These are phyloP conservation scores for Reticulitermes lucifugus DNA, from an alignment of 2,888 invertebrate species.

Conservation along the genomic window DNA sequence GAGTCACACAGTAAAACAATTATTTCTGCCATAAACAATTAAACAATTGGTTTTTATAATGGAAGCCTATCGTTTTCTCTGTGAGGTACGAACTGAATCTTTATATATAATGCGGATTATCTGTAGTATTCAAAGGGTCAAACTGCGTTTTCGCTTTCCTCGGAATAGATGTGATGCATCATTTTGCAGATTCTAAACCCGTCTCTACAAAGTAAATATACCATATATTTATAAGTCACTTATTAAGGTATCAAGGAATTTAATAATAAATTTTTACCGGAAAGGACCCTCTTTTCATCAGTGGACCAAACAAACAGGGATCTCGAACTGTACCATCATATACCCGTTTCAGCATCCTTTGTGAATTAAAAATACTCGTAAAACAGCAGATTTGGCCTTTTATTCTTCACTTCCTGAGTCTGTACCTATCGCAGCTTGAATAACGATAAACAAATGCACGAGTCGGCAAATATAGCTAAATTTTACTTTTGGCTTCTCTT, in stretches of 20 bases:
- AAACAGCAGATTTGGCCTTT: neutral
- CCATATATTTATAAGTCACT: neutral
- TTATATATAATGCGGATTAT: too few relatives aligned
- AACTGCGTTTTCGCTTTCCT: too few relatives aligned
- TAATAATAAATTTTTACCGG: neutral
- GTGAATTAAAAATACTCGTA: neutral
- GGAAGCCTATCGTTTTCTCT: too few relatives aligned
- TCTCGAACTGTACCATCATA: neutral
- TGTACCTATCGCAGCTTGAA: neutral
- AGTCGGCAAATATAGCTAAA: neutral
- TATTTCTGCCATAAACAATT: too few relatives aligned
- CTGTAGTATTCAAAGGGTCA: too few relatives aligned
- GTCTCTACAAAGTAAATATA: neutral
- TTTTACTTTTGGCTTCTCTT: neutral
- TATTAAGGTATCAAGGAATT: neutral
- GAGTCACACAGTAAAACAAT: too few relatives aligned
- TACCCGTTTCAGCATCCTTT: neutral
- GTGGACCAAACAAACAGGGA: neutral
- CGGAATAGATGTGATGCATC: neutral
- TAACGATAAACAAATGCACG: neutral
- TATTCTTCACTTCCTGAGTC: neutral
- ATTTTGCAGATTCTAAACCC: neutral
- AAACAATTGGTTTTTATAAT: too few relatives aligned
- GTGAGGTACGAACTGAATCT: too few relatives aligned
- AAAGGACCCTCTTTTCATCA: neutral